phyloP scores from a whole-genome alignment of 64 coral and sea anemone genomes.

The Porites lutea region DNA sequence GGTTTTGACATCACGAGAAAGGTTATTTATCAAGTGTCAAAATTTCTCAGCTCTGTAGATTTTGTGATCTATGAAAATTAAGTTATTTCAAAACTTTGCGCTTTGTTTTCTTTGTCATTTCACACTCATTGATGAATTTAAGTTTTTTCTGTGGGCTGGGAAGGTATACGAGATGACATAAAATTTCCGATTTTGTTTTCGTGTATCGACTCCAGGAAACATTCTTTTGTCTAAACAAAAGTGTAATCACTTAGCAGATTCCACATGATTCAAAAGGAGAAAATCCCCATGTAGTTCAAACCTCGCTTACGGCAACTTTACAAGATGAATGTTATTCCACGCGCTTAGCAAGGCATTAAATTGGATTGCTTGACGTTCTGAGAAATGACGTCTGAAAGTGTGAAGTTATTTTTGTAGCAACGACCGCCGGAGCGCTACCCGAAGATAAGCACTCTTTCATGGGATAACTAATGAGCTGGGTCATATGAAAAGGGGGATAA shows the following conservation, averaged over 20 bases:
- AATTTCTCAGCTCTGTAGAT: background rate
- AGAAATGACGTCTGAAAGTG: background rate
- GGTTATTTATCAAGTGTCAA: background rate
- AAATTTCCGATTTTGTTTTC: slow-evolving; percentile 17
- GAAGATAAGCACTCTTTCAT: slow-evolving; percentile 27
- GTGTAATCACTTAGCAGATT: background rate
- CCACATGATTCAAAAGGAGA: background rate
- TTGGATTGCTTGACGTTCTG: slow-evolving; percentile 2
- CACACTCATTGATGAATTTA: background rate
- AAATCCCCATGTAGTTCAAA: background rate
- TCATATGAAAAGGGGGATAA: background rate
- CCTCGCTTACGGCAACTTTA: background rate
- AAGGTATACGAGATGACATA: background rate
- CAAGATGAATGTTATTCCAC: background rate
- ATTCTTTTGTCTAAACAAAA: background rate
- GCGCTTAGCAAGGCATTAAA: background rate
- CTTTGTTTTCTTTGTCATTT: background rate
- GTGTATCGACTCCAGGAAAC: background rate
- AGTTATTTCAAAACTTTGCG: background rate
- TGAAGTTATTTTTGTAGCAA: slow-evolving; percentile 1
- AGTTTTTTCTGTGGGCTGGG: background rate
- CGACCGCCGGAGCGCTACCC: background rate
- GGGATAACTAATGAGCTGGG: slow-evolving; percentile 20
- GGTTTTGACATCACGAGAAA: slow-evolving; percentile 1
- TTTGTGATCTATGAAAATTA: background rate